These are phyloP conservation scores for Drosophila borealis DNA, from an alignment of 2,888 invertebrate species.

Conservation along the genomic window DNA sequence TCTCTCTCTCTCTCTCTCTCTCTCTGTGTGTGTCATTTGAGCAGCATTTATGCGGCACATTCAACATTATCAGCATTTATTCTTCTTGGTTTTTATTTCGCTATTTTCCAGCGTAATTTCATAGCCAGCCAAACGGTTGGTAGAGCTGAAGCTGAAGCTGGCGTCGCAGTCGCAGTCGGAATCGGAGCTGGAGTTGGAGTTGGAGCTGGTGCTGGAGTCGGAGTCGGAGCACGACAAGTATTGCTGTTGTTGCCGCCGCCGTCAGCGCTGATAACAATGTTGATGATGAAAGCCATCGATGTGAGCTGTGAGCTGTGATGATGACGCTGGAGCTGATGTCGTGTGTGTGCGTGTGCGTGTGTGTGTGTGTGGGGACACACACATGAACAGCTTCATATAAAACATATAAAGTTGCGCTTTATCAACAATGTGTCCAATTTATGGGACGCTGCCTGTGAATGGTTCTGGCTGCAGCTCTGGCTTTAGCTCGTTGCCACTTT, in stretches of 20 bases:
- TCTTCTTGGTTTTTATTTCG: slow-evolving; percentile 74
- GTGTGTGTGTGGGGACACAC: slow-evolving; percentile 24
- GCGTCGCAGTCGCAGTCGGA: neutral
- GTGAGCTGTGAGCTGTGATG: slow-evolving; percentile 69
- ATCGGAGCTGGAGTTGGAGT: slow-evolving; percentile 5
- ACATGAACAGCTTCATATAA: slow-evolving; percentile 73
- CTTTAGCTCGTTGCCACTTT: slow-evolving; percentile 42
- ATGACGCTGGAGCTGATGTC: slow-evolving; percentile 46
- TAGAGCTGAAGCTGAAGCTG: neutral
- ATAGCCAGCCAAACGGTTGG: slow-evolving; percentile 60
- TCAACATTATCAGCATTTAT: slow-evolving; percentile 79
- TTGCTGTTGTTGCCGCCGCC: slow-evolving; percentile 37
- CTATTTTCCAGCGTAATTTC: slow-evolving; percentile 77
- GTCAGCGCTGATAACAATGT: slow-evolving; percentile 73
- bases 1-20: too few relatives aligned
- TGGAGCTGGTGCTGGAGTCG: neutral
- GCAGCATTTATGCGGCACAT: slow-evolving; percentile 74
- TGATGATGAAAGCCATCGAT: slow-evolving; percentile 79
- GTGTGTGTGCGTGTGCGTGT: slow-evolving; percentile 3
- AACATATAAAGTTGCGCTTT: slow-evolving; percentile 77
- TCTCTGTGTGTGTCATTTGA: slow-evolving; percentile 53
- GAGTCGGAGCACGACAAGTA: slow-evolving; percentile 43
- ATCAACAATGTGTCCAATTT: slow-evolving; percentile 78
- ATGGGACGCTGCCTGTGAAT: slow-evolving; percentile 49
- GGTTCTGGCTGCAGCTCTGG: slow-evolving; percentile 28